Evolutionary conservation across 2,888 invertebrate species (phyloP), one percentile per base, ranked within the genome.

Genomic region (Tetragonula carbonaria): DNA sequence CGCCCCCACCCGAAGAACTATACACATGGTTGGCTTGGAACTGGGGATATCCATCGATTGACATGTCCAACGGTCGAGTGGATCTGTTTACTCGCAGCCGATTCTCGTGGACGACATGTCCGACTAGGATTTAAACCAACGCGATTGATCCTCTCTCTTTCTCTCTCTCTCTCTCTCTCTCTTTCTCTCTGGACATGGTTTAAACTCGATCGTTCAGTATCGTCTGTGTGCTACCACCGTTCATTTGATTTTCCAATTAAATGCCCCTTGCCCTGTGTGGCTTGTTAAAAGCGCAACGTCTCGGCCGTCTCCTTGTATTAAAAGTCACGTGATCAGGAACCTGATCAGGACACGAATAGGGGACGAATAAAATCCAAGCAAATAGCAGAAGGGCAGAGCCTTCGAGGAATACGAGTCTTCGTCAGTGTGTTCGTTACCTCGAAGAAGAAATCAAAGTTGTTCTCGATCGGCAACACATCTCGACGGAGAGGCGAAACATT

Each of bases 21-120:
- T 74, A 70, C 72, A 79, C 84, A 77, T 53, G 68, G 38, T n/a
- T 63, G 73, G 57, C 57, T 75, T 63, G 72, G 71, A 68, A 78
- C 85, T 82, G 53, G 74, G 66, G 65, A 53, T 84, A 78, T 78
- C 87, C 77, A 87, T 87, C 87, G 87, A 85, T 87, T 82, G 81
- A 76, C 80, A 78, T 86, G 86, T 86, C 87, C 80, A 80, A 80
- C 82, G 80, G 78, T 84, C 83, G 79, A 85, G 76, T 79, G 87
- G 87, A 87, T 85, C 82, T 70, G 86, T 84, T 86, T 82, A 79
- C 76, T 74, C 77, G 77, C 85, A 68, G 16, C 68, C 74, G 86
- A 85, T 76, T 81, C 81, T 51, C 78, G 53, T 72, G 74, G 85
- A 73, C 72, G 72, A 76, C 85, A 78, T 78, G 86, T 86, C 81